phyloP scores from a whole-genome alignment of 2,113 vertebrate species.

The Balaenoptera acutorostrata region DNA sequence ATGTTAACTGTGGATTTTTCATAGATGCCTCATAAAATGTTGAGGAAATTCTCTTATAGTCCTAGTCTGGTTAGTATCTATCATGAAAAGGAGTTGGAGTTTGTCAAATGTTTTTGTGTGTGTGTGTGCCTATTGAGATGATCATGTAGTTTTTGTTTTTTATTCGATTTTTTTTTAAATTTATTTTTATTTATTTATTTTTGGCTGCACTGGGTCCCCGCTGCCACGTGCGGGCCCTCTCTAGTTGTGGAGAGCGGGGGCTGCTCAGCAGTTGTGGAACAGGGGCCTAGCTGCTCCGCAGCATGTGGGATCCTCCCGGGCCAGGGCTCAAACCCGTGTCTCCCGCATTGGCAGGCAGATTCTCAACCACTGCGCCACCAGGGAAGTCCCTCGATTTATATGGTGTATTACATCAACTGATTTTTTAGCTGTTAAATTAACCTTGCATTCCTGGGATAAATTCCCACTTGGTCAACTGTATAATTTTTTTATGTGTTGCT shows the following conservation, averaged over 20 bases:
- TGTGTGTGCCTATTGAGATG: not conserved
- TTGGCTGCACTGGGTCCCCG: too few species aligned
- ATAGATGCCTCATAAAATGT: not conserved
- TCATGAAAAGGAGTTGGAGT: not conserved
- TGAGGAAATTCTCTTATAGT: not conserved
- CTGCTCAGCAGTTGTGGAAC: too few species aligned
- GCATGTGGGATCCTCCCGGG: too few species aligned
- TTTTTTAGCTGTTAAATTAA: not conserved
- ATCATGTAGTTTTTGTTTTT: not conserved
- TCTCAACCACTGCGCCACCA: too few species aligned
- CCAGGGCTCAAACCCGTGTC: too few species aligned
- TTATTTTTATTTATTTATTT: too few species aligned
- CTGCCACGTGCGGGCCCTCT: too few species aligned
- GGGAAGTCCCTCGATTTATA: too few species aligned
- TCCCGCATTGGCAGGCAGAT: too few species aligned
- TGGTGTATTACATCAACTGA: not conserved
- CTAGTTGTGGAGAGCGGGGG: too few species aligned
- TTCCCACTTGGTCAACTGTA: not conserved
- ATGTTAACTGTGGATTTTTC: not conserved
- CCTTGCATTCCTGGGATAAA: not conserved
- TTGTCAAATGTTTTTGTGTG: not conserved
- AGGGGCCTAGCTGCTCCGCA: too few species aligned
- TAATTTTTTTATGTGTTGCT: not conserved
- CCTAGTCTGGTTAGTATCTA: not conserved
- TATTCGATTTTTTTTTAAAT: too few species aligned